Evolutionary conservation across 2,113 vertebrate genomes (phyloP).

Genomic region (Phaethon lepturus): DNA sequence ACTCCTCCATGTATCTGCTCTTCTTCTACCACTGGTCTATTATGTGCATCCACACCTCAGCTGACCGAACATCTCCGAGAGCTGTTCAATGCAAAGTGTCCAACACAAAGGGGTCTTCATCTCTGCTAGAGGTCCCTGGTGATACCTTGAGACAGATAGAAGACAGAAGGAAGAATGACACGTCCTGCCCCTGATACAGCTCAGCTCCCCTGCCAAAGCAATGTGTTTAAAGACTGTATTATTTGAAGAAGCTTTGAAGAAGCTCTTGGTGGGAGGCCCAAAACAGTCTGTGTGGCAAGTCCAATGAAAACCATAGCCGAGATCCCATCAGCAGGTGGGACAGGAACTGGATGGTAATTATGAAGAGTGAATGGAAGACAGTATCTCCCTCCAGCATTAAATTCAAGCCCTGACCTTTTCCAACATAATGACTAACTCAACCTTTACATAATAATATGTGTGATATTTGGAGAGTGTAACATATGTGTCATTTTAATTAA

Average conservation of each 20-base stretch:
- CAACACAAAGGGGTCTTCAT: neutral
- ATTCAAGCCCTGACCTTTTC: constrained; percentile 72
- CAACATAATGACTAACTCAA: constrained; percentile 66
- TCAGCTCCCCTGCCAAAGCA: neutral
- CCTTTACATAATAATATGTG: constrained; percentile 74
- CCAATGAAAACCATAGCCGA: neutral
- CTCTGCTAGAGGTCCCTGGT: neutral
- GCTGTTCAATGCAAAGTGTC: neutral
- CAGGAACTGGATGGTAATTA: constrained; percentile 22
- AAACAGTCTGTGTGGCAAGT: neutral
- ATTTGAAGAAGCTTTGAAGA: neutral
- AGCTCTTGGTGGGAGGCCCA: neutral
- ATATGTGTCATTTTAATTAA: constrained; percentile 74
- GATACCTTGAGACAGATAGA: neutral
- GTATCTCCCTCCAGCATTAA: constrained; percentile 62
- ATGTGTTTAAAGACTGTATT: neutral
- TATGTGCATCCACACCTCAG: neutral
- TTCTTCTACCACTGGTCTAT: neutral
- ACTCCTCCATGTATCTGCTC: neutral
- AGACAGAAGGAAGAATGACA: neutral
- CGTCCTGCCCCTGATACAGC: neutral
- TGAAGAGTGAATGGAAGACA: constrained; percentile 36
- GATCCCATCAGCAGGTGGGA: neutral
- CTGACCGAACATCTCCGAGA: neutral
- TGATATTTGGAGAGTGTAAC: constrained; percentile 73